Conservation (phyloP, 1,140 invertebrate species). For the Trichonephila clavipes region DNA sequence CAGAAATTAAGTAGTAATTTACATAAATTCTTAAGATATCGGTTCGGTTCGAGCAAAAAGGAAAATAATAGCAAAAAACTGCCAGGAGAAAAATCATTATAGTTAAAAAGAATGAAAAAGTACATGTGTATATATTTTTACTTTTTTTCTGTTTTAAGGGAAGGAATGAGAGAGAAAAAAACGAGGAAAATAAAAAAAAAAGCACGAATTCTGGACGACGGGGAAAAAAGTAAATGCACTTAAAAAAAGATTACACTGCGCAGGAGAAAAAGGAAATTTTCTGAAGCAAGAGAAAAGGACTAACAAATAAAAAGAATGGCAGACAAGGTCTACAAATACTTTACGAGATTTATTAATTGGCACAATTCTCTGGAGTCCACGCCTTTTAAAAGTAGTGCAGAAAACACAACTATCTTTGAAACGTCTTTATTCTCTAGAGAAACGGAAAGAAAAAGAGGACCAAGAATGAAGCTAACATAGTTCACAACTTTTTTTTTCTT, state of each 20-base stretch:
- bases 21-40: not conserved
- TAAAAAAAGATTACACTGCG: conserved; percentile 74
- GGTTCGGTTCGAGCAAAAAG: not conserved
- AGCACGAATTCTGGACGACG: conserved; percentile 34
- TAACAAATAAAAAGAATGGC: conserved; percentile 55
- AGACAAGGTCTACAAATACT: conserved; percentile 73
- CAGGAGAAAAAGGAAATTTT: conserved; percentile 59
- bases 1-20: not conserved
- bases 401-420: conserved; percentile 57
- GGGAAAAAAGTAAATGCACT: conserved; percentile 51
- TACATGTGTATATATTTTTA: conserved; percentile 15
- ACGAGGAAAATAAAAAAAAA: not conserved
- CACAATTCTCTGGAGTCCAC: conserved; percentile 43
- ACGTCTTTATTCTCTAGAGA: conserved; percentile 63
- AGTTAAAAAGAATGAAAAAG: not conserved
- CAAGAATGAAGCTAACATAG: conserved; percentile 35
- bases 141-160: conserved; percentile 24
- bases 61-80: conserved; percentile 23
- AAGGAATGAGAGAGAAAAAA: conserved; percentile 31
- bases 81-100: conserved; percentile 59
- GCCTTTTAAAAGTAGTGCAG: conserved; percentile 53
- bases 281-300: conserved; percentile 2
- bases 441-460: conserved; percentile 22
- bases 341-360: conserved; percentile 76
- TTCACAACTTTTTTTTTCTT: conserved; percentile 63